These are phyloP conservation scores for Athetis lepigone DNA, from an alignment of 2,888 invertebrate genomes.

Conservation along the genomic window DNA sequence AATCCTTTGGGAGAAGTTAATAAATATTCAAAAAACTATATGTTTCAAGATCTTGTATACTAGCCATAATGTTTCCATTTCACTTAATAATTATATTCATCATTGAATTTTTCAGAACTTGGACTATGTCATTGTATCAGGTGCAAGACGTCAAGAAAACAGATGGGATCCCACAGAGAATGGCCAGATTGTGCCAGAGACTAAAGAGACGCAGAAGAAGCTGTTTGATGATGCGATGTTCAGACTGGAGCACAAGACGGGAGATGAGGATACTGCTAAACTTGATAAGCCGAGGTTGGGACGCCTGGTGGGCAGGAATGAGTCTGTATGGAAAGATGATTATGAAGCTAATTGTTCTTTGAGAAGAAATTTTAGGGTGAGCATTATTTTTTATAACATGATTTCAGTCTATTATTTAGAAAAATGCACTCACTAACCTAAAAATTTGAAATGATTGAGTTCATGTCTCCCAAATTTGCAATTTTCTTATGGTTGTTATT, in stretches of 20 bases:
- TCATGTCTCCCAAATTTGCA: too few relatives aligned
- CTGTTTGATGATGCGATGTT: constrained; percentile 99
- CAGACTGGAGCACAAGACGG: constrained; percentile 97
- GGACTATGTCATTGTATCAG: constrained; percentile 98
- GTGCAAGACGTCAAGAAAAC: constrained; percentile 98
- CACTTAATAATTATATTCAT: not conserved
- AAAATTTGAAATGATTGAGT: too few relatives aligned
- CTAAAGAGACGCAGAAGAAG: constrained; percentile 96
- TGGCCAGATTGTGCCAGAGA: constrained; percentile 97
- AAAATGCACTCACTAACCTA: too few relatives aligned
- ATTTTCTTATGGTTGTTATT: too few relatives aligned
- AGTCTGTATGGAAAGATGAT: constrained; percentile 97
- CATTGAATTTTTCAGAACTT: constrained; percentile 93
- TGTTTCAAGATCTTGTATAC: too few relatives aligned
- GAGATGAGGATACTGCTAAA: constrained; percentile 93
- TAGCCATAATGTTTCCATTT: too few relatives aligned
- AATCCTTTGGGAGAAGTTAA: too few relatives aligned
- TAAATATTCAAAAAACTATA: too few relatives aligned
- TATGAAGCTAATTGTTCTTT: constrained; percentile 97
- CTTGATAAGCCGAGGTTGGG: constrained; percentile 93
- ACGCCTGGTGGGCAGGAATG: constrained; percentile 94
- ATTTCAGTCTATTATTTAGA: too few relatives aligned
- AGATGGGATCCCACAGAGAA: constrained; percentile 99
- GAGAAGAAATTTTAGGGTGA: constrained; percentile 96
- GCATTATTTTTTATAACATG: constrained; percentile 55